Base-by-base conservation (phyloP, 2,888 invertebrate genomes). In the Acronicta leporina region DNA sequence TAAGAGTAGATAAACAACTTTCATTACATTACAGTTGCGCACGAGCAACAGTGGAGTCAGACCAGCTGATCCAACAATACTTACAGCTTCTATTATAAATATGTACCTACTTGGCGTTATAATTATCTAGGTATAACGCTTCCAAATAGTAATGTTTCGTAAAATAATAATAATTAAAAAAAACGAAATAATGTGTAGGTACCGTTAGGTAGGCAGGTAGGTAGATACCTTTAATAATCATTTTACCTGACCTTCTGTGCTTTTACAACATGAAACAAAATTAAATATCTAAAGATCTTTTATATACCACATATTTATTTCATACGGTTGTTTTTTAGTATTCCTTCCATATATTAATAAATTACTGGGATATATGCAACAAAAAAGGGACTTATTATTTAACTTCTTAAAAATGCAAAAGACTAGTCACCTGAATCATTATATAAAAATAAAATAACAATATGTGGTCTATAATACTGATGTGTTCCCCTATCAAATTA, bases 401-500 rank as follows among this genome's bases (percentile, higher is more conserved):
- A 76, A 64, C 42, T 61, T 57, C 49, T 71, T 73, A 71, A 44
- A 84, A 84, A 85, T 85, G 82, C 80, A 77, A 67, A 57, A 68
- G 85, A 86, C 86, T 85, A 86, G 81, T 77, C 62, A 65, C 35
- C 77, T 76, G 58, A 53, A 59, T 59, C 67, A 62, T 56, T 55
- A 61, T 41, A 68, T 69, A 66, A 78, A 55, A 66, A 73, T 61
- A 69, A 68, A 58, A 71, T 49, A 70, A 77, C 60, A 79, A 80
- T 86, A 87, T 86, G 87, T 86, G 84, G 84, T 85, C 61, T 82
- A 82, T 87, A 90, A 88, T 90, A 90, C 89, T 91, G 85, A 87
- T 87, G 87, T 84, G 80, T 85, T 79, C 60, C 62, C 64, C 33
- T 72, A 75, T 55, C 75, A 73, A 73, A 74, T 78, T 63, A 69